Conservation (phyloP, 2,797 vertebrate genomes). For the Prunella strophiata region DNA sequence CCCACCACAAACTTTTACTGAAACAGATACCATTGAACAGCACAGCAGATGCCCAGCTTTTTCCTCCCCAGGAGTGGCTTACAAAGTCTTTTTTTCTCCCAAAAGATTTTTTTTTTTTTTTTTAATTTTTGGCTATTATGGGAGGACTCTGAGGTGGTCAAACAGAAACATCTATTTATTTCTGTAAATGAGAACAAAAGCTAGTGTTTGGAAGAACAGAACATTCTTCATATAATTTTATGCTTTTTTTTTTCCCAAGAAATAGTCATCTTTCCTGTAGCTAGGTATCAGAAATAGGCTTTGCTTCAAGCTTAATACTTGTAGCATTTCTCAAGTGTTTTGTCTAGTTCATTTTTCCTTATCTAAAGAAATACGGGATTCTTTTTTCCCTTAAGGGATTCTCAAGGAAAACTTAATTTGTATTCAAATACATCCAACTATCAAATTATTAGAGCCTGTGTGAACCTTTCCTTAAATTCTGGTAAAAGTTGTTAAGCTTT, state of each 20-base stretch:
- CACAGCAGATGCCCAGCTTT: not conserved
- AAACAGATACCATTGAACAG: not conserved
- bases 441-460: not conserved
- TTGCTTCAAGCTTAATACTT: not conserved
- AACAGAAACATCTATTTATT: not conserved
- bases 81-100: not conserved
- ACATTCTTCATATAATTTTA: not conserved
- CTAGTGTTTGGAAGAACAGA: not conserved
- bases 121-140: not conserved
- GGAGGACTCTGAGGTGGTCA: not conserved
- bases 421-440: not conserved
- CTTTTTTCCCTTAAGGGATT: not conserved
- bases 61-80: not conserved
- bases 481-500: not conserved
- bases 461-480: not conserved
- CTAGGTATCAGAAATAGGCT: not conserved
- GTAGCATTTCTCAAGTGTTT: not conserved
- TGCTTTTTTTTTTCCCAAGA: not conserved
- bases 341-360: not conserved
- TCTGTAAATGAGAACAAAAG: not conserved
- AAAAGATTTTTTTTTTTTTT: not conserved
- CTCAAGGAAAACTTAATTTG: not conserved
- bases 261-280: not conserved
- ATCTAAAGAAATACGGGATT: not conserved
- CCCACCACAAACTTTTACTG: not conserved